Conservation (phyloP, 2,113 vertebrate species). For the Marmota flaviventris region DNA sequence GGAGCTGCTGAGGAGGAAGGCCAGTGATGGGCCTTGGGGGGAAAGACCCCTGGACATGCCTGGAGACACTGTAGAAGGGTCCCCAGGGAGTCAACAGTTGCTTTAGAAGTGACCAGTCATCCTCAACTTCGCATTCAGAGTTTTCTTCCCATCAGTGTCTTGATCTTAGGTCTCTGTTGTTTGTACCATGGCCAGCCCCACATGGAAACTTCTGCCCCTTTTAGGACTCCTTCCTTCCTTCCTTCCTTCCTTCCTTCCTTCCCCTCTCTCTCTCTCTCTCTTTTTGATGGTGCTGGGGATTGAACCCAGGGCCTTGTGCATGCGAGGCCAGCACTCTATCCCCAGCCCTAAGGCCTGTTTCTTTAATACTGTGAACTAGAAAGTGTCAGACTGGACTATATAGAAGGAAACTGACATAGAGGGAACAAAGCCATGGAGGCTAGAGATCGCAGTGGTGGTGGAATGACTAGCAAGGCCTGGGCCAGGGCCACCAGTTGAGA, state of each 20-base stretch:
- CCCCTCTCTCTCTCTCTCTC: too few relatives aligned
- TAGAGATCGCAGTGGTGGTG: not conserved
- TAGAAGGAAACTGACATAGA: not conserved
- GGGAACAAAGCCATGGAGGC: not conserved
- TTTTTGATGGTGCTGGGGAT: too few relatives aligned
- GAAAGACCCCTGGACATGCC: not conserved
- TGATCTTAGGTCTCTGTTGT: not conserved
- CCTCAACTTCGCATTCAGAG: not conserved
- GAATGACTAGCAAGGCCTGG: not conserved
- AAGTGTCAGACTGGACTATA: not conserved
- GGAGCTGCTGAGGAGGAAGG: not conserved
- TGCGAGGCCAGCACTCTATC: too few relatives aligned
- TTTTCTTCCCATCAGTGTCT: not conserved
- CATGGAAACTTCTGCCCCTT: not conserved
- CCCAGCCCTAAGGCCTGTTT: not conserved
- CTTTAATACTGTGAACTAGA: not conserved
- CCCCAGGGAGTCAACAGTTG: not conserved
- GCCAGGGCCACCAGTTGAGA: accelerated
- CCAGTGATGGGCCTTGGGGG: too few relatives aligned
- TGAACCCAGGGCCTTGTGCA: too few relatives aligned
- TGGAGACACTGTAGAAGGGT: not conserved
- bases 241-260: too few relatives aligned
- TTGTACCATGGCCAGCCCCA: not conserved
- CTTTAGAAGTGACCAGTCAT: not conserved
- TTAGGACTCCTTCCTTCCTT: too few relatives aligned